Base-by-base conservation (phyloP, 2,113 vertebrate species). In the Hassar affinis region DNA sequence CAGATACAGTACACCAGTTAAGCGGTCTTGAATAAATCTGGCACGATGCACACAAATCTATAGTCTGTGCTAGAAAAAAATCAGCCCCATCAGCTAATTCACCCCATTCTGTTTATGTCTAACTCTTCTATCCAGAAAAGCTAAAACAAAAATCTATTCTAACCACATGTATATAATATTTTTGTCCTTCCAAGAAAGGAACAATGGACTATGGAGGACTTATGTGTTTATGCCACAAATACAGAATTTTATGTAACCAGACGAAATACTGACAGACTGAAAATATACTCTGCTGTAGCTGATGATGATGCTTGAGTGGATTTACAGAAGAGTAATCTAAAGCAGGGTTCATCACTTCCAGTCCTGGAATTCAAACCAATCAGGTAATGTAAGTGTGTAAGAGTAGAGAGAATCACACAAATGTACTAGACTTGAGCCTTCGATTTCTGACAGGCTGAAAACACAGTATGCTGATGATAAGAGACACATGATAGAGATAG, bases 401-500 rank as follows among this genome's bases (percentile, higher is more conserved):
- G 49, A n/a, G 69, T 45, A 45, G 20, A 51, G 71, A 51, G 1
- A 51, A 52, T 52, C 22, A n/a, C 12, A 11, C 12, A 52, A 76
- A 76, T 52, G 6, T 75, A n/a, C n/a, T 75, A 17, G 71, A 75
- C 71, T 51, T 47, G 17, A 51, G 66, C 66, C 66, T 71, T 12
- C 11, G 35, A 42, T 52, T 78, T 18, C 47, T 56, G 51, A 30
- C 68, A 72, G 8, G 9, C n/a, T 72, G 52, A 72, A 82, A 59
- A 22, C 27, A 57, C 15, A 30, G 22, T 45, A 72, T 35, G 49
- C 35, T 59, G 52, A 57, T 72, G 64, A 42, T 18, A 45, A 64
- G 61, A 66, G 30, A 81, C 80, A 72, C 22, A 79, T 27, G n/a
- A n/a, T 27, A 64, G n/a, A 64, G 35, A 81, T 68, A 81, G 54